Evolutionary conservation across 2,113 vertebrate genomes (phyloP), one percentile per base, ranked within the genome.

Genomic region (Toxostoma redivivum): DNA sequence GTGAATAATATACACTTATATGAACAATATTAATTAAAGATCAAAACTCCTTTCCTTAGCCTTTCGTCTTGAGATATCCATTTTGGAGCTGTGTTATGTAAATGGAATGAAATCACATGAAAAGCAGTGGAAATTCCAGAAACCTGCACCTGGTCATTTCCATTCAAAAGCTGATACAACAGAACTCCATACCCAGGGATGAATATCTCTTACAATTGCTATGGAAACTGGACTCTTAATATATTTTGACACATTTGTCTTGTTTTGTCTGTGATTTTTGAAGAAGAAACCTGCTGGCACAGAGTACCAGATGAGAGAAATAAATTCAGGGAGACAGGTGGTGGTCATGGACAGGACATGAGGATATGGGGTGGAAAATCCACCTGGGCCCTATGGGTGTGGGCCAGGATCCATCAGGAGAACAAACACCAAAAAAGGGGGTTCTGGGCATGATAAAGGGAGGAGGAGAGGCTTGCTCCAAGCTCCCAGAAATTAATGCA

Each of bases 211-310:
- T 89, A 89, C 88, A 61, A 97, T 95, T 86, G 95, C 95, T 95
- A 96, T 93, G 79, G 97, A 93, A 97, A 97, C 95, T 37, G 69
- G n/a, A 71, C 91, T 70, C 87, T 81, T 88, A 76, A 48, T 76
- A 69, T 60, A 70, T 91, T 94, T 95, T 82, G 80, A 84, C 86
- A 88, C 62, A 90, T 91, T 88, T 94, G 81, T 88, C 94, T 95
- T 85, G 85, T 65, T 96, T 83, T 87, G n/a, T 35, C 89, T 51
- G 87, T 56, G 53, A 18, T 86, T 93, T 85, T 71, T 64, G 64
- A 90, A 91, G 84, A 15, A 48, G 79, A 31, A 94, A 45, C 76
- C 94, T 90, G 76, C 93, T 93, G 87, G 79, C 51, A 47, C 45
- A 3, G 44, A 87, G 74, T 30, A 58, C 8, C 69, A 83, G 66